A percentile compares a stretch with the other conserved stretches of the same genome.
phyloP scores from a whole-genome alignment of 2,113 vertebrate species.

The Muntiacus reevesi region DNA sequence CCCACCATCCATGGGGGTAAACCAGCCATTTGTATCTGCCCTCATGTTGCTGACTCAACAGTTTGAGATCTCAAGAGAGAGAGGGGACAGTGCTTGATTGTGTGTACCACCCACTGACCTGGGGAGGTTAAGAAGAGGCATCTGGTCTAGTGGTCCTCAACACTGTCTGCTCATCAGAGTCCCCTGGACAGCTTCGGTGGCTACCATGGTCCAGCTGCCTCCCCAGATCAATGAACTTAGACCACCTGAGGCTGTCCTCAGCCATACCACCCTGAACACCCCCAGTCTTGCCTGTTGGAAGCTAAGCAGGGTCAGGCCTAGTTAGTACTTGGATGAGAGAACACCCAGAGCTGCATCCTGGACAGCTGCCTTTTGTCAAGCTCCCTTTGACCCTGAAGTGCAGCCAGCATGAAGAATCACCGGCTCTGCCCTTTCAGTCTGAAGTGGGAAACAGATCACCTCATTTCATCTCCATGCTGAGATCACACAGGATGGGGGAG shows the following conservation, averaged over 20 bases:
- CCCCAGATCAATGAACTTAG: too few relatives aligned
- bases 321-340: background rate
- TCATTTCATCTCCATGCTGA: background rate
- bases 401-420: background rate
- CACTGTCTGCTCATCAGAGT: background rate
- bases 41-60: background rate
- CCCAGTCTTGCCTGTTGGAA: background rate
- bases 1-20: background rate
- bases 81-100: background rate
- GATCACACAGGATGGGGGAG: background rate
- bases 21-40: too few relatives aligned
- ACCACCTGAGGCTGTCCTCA: background rate
- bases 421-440: background rate
- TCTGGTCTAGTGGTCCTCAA: background rate
- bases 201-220: accelerated
- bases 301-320: background rate
- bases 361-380: background rate
- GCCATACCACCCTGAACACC: background rate
- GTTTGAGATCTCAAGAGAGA: background rate
- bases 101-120: too few relatives aligned
- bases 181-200: background rate
- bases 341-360: too few relatives aligned
- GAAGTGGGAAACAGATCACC: too few relatives aligned
- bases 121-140: background rate
- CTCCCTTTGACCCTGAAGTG: background rate